Evolutionary conservation across 2,113 vertebrate species (phyloP), one percentile per base, ranked within the genome.

Genomic region (Hemiprocne comata): DNA sequence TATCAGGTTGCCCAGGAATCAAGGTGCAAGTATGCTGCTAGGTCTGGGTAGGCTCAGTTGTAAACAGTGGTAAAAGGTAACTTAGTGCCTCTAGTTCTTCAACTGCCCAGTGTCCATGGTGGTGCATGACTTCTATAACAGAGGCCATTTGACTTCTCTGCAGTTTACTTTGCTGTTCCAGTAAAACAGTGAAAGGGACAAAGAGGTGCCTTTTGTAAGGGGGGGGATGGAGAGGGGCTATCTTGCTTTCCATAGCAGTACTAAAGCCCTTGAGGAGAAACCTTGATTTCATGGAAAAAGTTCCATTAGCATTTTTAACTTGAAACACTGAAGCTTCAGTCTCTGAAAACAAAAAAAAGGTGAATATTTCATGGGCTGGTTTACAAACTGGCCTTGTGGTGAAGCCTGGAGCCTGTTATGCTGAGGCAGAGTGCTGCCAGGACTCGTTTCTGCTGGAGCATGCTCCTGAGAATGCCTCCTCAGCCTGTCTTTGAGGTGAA

Each of bases 91-190:
- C 18, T 46, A 19, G 17, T 8, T 69, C 51, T 8, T 69, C 53
- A 80, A 3, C 51, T 58, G 42, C 6, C 10, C 6, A 36, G 21
- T 44, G 24, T 16, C 73, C 1, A 0, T 28, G 51, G 31, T 48
- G 19, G 1, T n/a, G 19, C 17, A 16, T 19, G 25, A 23, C 31
- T 25, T 2, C 17, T 19, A 9, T 14, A 34, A 18, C 13, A 40
- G n/a, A 31, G 67, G 17, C 28, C 7, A 6, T 9, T 14, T 31
- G 33, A 36, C 33, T 34, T 50, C 60, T 23, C 16, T 70, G 72
- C 11, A 34, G 38, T 34, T 79, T 42, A 23, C 33, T 87, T 51
- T n/a, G 28, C 2, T 36, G n/a, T 44, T 67, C 16, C 18, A 46
- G 44, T 46, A 46, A 46, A 46, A 18, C 44, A 46, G 44, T 46